Evolutionary conservation across 1,140 invertebrate species (phyloP).

Genomic region (Camponotus vicinus): DNA sequence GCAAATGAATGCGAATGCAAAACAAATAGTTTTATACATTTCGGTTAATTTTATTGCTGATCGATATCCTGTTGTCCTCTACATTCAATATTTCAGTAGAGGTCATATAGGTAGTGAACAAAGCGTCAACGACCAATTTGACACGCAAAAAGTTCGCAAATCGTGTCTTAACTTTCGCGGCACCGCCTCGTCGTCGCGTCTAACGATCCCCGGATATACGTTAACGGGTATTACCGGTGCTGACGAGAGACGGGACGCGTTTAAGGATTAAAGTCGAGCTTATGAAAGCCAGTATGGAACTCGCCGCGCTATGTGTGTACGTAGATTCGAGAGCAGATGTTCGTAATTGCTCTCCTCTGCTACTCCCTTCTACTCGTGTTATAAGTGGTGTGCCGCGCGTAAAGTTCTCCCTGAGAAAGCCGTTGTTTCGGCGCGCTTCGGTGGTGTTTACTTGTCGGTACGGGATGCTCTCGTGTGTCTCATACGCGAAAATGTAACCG

Average conservation of each 20-base stretch:
- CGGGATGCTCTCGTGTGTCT: constrained; percentile 27
- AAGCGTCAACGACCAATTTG: constrained; percentile 49
- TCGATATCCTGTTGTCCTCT: constrained; percentile 14
- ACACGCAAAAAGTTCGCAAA: constrained; percentile 62
- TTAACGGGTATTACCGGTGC: constrained; percentile 67
- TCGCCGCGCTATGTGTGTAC: constrained; percentile 69
- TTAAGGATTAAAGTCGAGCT: constrained; percentile 76
- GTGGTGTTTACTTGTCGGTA: constrained; percentile 34
- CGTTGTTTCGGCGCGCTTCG: constrained; percentile 43
- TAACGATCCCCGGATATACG: constrained; percentile 61
- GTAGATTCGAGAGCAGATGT: constrained; percentile 78
- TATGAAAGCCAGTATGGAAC: constrained; percentile 71
- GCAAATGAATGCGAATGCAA: neutral
- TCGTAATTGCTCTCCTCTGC: constrained; percentile 75
- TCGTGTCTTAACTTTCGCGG: constrained; percentile 59
- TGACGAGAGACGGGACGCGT: constrained; percentile 68
- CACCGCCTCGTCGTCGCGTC: constrained; percentile 6
- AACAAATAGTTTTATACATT: neutral
- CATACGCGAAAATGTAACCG: constrained; percentile 48
- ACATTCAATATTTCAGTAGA: constrained; percentile 6
- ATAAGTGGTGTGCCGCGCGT: constrained; percentile 66
- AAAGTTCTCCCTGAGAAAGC: constrained; percentile 71
- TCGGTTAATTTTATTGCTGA: constrained; percentile 20
- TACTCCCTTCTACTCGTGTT: constrained; percentile 24
- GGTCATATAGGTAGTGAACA: neutral